Conservation (phyloP, 2,797 vertebrate species). For the Spheniscus humboldti region DNA sequence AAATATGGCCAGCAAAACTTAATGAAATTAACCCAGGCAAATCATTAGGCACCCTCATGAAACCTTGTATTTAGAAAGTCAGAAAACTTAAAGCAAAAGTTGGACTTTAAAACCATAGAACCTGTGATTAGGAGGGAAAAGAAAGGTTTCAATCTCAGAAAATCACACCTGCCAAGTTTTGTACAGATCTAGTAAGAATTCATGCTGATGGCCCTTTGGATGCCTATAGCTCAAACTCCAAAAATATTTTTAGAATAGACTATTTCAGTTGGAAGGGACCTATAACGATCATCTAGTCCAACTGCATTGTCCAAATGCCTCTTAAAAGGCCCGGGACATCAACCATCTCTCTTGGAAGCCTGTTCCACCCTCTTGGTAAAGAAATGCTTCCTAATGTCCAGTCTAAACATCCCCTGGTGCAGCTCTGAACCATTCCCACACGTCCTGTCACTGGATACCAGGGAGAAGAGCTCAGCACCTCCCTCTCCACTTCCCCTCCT, state of each 20-base stretch:
- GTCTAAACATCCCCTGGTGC: fast-evolving
- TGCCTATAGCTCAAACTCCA: background rate
- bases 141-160: background rate
- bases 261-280: background rate
- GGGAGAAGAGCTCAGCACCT: background rate
- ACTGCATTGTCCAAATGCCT: background rate
- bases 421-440: fast-evolving
- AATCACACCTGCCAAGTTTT: background rate
- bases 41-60: background rate
- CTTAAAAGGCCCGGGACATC: background rate
- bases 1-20: background rate
- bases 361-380: fast-evolving
- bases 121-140: background rate
- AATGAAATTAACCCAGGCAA: background rate
- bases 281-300: background rate
- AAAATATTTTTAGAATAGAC: background rate
- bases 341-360: background rate
- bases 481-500: background rate
- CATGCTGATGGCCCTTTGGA: background rate
- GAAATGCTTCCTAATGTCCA: background rate
- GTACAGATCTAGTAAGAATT: background rate
- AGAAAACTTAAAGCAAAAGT: background rate
- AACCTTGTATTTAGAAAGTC: background rate
- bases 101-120: background rate
- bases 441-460: fast-evolving